A percentile compares a stretch with the other conserved stretches of the same genome.
phyloP scores from a whole-genome alignment of 2,113 vertebrate species.

The Hippolais icterina region DNA sequence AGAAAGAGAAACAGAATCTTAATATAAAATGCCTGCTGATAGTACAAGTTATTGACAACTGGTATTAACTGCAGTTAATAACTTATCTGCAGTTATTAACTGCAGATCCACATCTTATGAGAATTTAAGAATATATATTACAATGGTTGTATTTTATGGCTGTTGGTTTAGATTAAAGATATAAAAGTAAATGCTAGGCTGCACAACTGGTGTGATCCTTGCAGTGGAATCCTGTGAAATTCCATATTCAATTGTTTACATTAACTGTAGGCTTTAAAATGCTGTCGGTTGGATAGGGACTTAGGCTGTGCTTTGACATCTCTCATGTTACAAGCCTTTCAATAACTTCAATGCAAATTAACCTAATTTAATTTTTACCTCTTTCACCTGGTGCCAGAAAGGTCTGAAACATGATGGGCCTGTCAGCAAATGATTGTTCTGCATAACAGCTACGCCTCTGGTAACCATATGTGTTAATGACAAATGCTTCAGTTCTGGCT shows the following conservation, averaged over 20 bases:
- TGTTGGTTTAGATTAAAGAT: not conserved
- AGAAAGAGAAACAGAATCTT: not conserved
- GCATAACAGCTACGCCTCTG: conserved; percentile 37
- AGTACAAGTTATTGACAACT: not conserved
- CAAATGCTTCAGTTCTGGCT: conserved; percentile 40
- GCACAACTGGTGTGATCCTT: not conserved
- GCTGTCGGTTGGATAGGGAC: not conserved
- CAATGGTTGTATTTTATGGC: not conserved
- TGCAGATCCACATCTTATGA: not conserved
- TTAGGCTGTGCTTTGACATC: not conserved
- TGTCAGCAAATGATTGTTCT: conserved; percentile 66
- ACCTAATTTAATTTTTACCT: conserved; percentile 42
- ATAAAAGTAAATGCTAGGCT: not conserved
- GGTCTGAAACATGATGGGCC: conserved; percentile 68
- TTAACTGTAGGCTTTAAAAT: not conserved
- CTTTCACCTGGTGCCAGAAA: not conserved
- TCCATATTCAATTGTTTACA: not conserved
- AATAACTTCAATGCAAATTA: conserved; percentile 71
- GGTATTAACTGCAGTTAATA: not conserved
- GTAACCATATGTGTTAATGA: conserved; percentile 48
- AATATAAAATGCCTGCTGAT: not conserved
- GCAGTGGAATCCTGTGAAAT: not conserved
- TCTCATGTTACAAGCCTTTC: conserved; percentile 53
- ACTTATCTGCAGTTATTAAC: not conserved
- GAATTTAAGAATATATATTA: not conserved